phyloP scores from a whole-genome alignment of 2,113 vertebrate species.

The Poicephalus gulielmi region DNA sequence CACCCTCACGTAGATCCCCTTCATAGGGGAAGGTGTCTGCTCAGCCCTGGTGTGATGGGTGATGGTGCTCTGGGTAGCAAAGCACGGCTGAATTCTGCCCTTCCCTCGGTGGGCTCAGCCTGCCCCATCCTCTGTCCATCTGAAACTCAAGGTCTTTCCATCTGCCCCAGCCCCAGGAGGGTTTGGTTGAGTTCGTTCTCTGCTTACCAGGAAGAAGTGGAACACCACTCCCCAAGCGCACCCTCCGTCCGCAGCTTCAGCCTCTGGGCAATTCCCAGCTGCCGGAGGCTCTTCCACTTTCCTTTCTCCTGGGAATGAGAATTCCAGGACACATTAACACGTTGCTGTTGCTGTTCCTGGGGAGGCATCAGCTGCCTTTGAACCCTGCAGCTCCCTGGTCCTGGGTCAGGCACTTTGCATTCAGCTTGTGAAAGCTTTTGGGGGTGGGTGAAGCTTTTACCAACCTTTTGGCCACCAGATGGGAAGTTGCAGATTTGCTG shows the following conservation, averaged over 20 bases:
- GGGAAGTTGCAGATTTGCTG: rapidly evolving
- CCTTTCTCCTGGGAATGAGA: background rate
- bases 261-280: background rate
- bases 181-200: rapidly evolving
- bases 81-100: rapidly evolving
- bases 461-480: background rate
- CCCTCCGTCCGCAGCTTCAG: conserved; percentile 70
- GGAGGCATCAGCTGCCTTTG: background rate
- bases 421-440: background rate
- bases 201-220: conserved; percentile 90
- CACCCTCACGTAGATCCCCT: rapidly evolving
- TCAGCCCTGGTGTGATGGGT: background rate
- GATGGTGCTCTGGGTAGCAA: background rate
- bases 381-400: background rate
- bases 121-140: rapidly evolving
- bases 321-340: rapidly evolving
- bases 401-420: rapidly evolving
- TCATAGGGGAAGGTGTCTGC: rapidly evolving
- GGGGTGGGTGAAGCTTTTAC: background rate
- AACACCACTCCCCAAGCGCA: conserved; percentile 93
- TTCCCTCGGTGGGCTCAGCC: background rate
- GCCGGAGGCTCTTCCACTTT: background rate
- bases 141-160: rapidly evolving
- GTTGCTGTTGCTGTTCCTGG: rapidly evolving
- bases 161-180: background rate